Evolutionary conservation across 2,113 vertebrate genomes (phyloP), one percentile per base, ranked within the genome.

Genomic region (Rhinolophus ferrumequinum): DNA sequence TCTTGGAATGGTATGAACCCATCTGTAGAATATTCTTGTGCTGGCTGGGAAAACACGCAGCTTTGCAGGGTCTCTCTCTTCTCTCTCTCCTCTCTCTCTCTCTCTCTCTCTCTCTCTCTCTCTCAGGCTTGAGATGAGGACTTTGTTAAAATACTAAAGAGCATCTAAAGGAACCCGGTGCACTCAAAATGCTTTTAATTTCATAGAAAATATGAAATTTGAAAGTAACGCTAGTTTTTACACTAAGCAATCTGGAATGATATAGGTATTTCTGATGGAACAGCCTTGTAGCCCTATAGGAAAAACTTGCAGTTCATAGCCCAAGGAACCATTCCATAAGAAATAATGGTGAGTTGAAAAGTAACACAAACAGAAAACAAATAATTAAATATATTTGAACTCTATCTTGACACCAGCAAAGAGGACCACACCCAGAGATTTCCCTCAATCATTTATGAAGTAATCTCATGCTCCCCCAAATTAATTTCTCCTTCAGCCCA

Each of bases 21-120:
- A 21, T 44, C 24, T 26, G 70, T 28, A 18, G 62, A 76, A 73
- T 62, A 9, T 2, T 3, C 60, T 94, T 15, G 24, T 10, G 30
- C 6, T n/a, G 16, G 12, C 18, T 38, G 28, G 11, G 73, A 87
- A 52, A 47, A 64, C 3, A 44, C 9, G 47, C 47, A 21, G 2
- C 38, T 35, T 90, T 52, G 9, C 13, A 66, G 24, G 8, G 2
- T 50, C 47, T 50, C 47, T 8, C 47, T 47, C 47, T 8, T 47
- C 47, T 60, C 30, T 24, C 14, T 24, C 10, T 38, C 0, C 10
- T 38, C 0, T 28, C 11, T 60, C 2, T 82, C n/a, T 13, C 5
- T 82, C 12, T 13, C 44, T 19, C 3, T 2, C 0, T 50, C 19
- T 24, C 9, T 60, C 9, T 14, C 4, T 54, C 19, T 38, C n/a